phyloP scores from a whole-genome alignment of 2,113 vertebrate species.

The Gambusia affinis region DNA sequence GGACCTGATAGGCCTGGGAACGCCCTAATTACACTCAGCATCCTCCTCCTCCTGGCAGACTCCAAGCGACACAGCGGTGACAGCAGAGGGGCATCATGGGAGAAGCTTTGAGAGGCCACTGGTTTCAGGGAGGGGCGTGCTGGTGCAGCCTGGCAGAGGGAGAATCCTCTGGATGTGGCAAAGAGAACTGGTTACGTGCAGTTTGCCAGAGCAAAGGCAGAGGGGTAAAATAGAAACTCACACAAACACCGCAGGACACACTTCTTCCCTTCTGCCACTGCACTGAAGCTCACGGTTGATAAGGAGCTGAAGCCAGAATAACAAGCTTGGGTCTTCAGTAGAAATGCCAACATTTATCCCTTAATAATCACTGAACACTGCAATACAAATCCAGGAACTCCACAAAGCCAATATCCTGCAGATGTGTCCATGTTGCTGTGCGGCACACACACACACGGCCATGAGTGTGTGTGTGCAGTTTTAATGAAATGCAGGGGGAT shows the following conservation, averaged over 20 bases:
- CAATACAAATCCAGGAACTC: conserved; percentile 26
- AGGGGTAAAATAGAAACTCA: conserved; percentile 5
- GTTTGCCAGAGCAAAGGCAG: conserved; percentile 3
- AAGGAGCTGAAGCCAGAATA: conserved; percentile 40
- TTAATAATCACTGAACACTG: conserved; percentile 46
- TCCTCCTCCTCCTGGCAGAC: conserved; percentile 58
- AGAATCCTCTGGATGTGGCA: conserved; percentile 26
- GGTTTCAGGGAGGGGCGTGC: conserved; percentile 29
- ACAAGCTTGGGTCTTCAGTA: conserved; percentile 31
- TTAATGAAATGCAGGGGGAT: conserved; percentile 74
- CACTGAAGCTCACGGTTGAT: conserved; percentile 47
- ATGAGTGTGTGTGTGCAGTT: conserved; percentile 14
- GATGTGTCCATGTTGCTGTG: conserved; percentile 11
- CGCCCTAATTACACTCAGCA: conserved; percentile 71
- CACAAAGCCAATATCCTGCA: conserved; percentile 25
- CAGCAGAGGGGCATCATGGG: conserved; percentile 61
- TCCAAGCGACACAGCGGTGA: conserved; percentile 48
- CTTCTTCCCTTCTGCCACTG: conserved; percentile 44
- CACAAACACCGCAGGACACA: conserved; percentile 23
- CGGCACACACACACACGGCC: conserved; percentile 1
- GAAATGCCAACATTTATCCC: conserved; percentile 31
- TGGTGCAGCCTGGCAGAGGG: conserved; percentile 43
- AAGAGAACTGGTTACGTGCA: conserved; percentile 44
- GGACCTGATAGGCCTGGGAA: conserved; percentile 55
- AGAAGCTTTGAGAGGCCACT: conserved; percentile 36